Conservation (phyloP, 2,888 invertebrate genomes). For the Apodemia mormo region DNA sequence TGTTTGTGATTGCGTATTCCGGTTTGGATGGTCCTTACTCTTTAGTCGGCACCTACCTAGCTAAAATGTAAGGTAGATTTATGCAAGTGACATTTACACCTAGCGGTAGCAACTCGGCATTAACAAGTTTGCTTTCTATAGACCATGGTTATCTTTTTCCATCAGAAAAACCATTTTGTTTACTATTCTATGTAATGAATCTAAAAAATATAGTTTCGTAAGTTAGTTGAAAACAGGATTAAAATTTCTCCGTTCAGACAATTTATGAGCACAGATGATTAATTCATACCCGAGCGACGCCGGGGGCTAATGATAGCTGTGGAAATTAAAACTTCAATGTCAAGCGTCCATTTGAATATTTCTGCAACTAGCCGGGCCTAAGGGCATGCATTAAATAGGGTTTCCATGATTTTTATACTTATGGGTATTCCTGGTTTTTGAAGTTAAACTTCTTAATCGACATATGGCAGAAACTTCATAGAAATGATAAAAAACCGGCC, state of each 20-base stretch:
- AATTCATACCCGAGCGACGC: conserved; percentile 23
- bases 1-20: too few relatives aligned
- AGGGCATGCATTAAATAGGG: conserved; percentile 21
- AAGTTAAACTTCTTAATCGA: not conserved
- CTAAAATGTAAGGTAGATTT: too few relatives aligned
- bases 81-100: too few relatives aligned
- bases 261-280: conserved; percentile 22
- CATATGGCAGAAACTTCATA: too few relatives aligned
- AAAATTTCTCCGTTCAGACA: conserved; percentile 13
- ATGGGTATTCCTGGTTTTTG: not conserved
- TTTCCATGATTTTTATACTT: not conserved
- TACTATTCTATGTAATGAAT: too few relatives aligned
- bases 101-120: too few relatives aligned
- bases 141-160: too few relatives aligned
- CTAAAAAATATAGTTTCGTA: not conserved
- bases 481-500: too few relatives aligned
- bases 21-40: too few relatives aligned
- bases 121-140: too few relatives aligned
- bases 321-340: conserved; percentile 23
- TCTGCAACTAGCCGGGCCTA: conserved; percentile 29
- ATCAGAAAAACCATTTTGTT: too few relatives aligned
- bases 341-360: conserved; percentile 26
- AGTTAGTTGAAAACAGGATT: conserved; percentile 5
- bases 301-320: conserved; percentile 23
- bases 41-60: too few relatives aligned